A percentile compares a stretch with the other conserved stretches of the same genome.
Evolutionary conservation across 2,797 vertebrate genomes (phyloP).

Genomic region (Triplophysa bombifrons): DNA sequence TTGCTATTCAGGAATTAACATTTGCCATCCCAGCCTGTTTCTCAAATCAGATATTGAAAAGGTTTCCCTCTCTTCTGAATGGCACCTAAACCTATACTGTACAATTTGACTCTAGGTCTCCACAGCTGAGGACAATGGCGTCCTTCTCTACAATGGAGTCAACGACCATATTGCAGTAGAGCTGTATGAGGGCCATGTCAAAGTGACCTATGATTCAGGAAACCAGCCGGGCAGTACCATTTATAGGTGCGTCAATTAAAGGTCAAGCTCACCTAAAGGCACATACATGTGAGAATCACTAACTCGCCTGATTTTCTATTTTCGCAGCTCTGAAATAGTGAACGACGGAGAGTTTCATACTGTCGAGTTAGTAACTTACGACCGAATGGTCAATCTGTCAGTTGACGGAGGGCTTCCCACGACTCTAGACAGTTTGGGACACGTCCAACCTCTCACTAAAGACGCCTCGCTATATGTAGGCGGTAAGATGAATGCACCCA

Average conservation of each 20-base stretch:
- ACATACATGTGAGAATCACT: not conserved
- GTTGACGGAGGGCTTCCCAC: conserved; percentile 95
- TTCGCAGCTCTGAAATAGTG: conserved; percentile 89
- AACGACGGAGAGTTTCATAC: conserved; percentile 99
- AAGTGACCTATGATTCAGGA: conserved; percentile 95
- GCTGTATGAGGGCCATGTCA: conserved; percentile 93
- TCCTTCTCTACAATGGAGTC: conserved; percentile 95
- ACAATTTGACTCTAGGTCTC: conserved; percentile 81
- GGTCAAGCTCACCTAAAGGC: not conserved
- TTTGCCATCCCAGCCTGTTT: not conserved
- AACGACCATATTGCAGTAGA: conserved; percentile 96
- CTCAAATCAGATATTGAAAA: not conserved
- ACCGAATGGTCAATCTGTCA: conserved; percentile 98
- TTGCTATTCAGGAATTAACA: not conserved
- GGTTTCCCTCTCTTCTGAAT: not conserved
- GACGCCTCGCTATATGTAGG: conserved; percentile 96
- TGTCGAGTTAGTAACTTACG: conserved; percentile 95
- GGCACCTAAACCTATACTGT: not conserved
- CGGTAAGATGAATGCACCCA: conserved; percentile 80
- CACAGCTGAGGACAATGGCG: conserved; percentile 95
- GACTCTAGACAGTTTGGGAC: conserved; percentile 96
- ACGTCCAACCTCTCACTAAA: conserved; percentile 88
- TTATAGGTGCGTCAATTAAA: conserved; percentile 85
- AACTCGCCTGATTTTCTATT: not conserved
- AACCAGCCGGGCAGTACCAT: conserved; percentile 93